These are phyloP conservation scores for Synergus umbraculus DNA, from an alignment of 2,888 invertebrate genomes.

Conservation along the genomic window DNA sequence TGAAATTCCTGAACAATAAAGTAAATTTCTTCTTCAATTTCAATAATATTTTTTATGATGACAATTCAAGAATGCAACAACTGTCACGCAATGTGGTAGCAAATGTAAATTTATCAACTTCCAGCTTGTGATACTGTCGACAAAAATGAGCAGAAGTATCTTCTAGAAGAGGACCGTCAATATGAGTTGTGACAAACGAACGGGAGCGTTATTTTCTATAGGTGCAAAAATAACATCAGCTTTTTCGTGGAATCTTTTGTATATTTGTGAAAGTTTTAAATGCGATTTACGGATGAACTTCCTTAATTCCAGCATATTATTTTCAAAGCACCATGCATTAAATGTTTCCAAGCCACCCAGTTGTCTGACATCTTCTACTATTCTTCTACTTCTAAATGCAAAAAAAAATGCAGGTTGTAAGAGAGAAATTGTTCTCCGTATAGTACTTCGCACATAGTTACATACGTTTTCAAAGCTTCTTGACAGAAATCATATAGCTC, in stretches of 20 bases:
- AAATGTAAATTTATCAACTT: constrained; percentile 1
- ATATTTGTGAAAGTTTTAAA: constrained; percentile 32
- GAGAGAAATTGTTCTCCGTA: background rate
- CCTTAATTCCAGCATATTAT: background rate
- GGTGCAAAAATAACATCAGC: background rate
- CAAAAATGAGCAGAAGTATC: background rate
- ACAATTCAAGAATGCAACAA: constrained; percentile 20
- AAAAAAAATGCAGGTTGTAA: no score
- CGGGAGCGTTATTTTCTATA: background rate
- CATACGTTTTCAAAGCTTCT: background rate
- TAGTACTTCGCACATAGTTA: background rate
- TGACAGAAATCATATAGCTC: background rate
- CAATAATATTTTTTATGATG: constrained; percentile 18
- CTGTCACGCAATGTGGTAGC: no score
- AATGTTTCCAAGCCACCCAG: background rate
- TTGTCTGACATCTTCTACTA: background rate
- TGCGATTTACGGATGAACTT: constrained; percentile 8
- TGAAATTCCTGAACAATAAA: constrained; percentile 14
- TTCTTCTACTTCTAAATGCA: no score
- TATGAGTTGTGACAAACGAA: background rate
- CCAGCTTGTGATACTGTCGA: constrained; percentile 23
- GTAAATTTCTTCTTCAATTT: background rate
- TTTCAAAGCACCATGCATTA: background rate
- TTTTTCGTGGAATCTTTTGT: constrained; percentile 14
- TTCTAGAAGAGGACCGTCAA: background rate